Base-by-base conservation (phyloP, 2,888 invertebrate species). In the Bombylius major region DNA sequence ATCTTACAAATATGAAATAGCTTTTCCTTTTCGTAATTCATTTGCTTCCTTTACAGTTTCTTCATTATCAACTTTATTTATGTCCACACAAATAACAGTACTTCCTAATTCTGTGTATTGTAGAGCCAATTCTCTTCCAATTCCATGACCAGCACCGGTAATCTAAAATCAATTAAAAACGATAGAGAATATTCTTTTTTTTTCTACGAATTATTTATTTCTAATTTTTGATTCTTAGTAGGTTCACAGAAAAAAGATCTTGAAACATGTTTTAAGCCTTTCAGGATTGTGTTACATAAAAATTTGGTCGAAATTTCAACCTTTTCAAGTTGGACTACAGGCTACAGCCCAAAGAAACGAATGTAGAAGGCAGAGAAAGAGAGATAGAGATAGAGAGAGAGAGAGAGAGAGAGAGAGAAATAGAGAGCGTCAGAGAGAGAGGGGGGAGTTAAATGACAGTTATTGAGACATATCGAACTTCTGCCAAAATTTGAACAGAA, bases 101-200 rank as follows among this genome's bases (percentile, higher is more conserved):
- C 87, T 83, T 0, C 88, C 88, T 49, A 83, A 76, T 50, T 79
- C 77, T 1, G 83, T 83, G 66, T 89, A 87, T 63, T 85, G 81
- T 47, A 84, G 67, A 1, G 88, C 86, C 59, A 90, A 75, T 70
- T 89, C 85, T 53, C 83, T 78, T 1, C 92, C 92, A 68, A 92
- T 89, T 9, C 91, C 91, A 72, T 88, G 88, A 0, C 89, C 90
- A 0, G 89, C 80, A 23, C 92, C 92, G 13, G 92, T 92, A 59
- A 93, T 82, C 89, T 89, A n/a, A 46, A 46, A 46, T 14, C n/a
- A n/a, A n/a, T n/a, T n/a, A 42, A 42, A 42, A 42, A 42, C 42
- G n/a, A n/a, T n/a, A n/a, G n/a, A n/a, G n/a, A n/a, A n/a, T n/a
- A n/a, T n/a, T n/a, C n/a, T n/a, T 5, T 5, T 44, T 44, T 44